phyloP scores from a whole-genome alignment of 64 coral and sea anemone species.

The Montipora cactus region DNA sequence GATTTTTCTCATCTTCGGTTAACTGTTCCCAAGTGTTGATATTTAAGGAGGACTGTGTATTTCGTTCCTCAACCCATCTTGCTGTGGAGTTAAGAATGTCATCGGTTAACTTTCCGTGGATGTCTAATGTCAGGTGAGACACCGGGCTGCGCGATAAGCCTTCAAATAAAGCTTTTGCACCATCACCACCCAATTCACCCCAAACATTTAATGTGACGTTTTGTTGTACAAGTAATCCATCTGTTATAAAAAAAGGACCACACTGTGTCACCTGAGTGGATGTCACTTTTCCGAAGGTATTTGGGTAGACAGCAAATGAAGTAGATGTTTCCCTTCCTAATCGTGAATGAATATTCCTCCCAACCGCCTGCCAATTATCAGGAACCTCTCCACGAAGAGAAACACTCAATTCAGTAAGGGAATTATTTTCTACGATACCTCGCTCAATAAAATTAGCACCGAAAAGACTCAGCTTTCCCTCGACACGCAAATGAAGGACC shows the following conservation, averaged over 20 bases:
- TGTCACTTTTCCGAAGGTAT: neutral
- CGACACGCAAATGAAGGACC: neutral
- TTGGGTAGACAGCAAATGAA: neutral
- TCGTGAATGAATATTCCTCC: neutral
- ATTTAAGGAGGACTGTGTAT: neutral
- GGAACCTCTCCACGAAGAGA: neutral
- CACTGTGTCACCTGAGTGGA: neutral
- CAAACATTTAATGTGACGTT: neutral
- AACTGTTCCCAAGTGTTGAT: neutral
- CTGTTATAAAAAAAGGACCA: neutral
- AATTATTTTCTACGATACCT: neutral
- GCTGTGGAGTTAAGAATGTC: neutral
- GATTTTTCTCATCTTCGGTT: neutral
- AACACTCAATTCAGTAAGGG: neutral
- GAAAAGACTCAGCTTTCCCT: neutral
- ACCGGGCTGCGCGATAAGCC: neutral
- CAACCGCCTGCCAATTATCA: neutral
- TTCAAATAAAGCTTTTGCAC: neutral
- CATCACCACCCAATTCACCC: neutral
- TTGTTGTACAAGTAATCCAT: neutral
- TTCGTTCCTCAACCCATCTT: neutral
- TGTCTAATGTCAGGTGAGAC: neutral
- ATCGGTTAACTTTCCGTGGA: neutral
- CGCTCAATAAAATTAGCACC: neutral
- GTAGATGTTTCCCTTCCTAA: neutral